Percentiles rank a stretch among this genome's conserved stretches.
These are phyloP conservation scores for Halisarca cf. caerulea DNA, from an alignment of 37 sponge, comb jelly and placozoan genomes.

Conservation along the genomic window DNA sequence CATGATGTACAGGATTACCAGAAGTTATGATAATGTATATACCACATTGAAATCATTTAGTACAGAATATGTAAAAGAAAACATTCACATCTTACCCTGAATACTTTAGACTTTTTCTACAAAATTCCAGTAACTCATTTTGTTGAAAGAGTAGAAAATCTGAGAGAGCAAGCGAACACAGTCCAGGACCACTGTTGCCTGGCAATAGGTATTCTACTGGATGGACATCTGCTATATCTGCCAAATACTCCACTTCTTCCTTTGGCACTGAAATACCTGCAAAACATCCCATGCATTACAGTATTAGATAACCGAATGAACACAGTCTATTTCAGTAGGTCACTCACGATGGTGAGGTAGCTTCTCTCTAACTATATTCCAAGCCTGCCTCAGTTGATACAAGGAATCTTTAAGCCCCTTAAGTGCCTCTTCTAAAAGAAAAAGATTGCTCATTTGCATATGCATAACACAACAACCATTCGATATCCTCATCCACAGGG, in stretches of 20 bases:
- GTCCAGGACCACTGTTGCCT: slow-evolving; percentile 51
- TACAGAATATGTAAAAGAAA: background rate
- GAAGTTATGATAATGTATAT: too few relatives aligned
- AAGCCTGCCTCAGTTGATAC: slow-evolving; percentile 43
- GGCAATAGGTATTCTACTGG: slow-evolving; percentile 71
- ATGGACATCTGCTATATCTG: slow-evolving; percentile 18
- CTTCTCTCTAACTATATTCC: slow-evolving; percentile 39
- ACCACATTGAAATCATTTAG: too few relatives aligned
- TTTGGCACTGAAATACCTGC: slow-evolving; percentile 36
- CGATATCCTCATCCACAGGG: background rate
- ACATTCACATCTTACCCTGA: slow-evolving; percentile 1
- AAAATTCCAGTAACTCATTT: slow-evolving; percentile 61
- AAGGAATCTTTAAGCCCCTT: background rate
- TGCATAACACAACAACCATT: too few relatives aligned
- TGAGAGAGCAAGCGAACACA: slow-evolving; percentile 49
- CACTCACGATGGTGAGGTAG: background rate
- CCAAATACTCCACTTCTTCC: slow-evolving; percentile 16
- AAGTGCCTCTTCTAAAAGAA: background rate
- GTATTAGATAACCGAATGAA: background rate
- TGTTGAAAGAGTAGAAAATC: slow-evolving; percentile 62
- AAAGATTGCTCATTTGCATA: too few relatives aligned
- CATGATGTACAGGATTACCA: too few relatives aligned
- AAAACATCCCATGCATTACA: background rate
- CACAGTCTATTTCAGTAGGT: background rate
- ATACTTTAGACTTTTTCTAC: background rate